Conservation (phyloP, 1,140 invertebrate genomes). For the Phymorhynchus buccinoides region DNA sequence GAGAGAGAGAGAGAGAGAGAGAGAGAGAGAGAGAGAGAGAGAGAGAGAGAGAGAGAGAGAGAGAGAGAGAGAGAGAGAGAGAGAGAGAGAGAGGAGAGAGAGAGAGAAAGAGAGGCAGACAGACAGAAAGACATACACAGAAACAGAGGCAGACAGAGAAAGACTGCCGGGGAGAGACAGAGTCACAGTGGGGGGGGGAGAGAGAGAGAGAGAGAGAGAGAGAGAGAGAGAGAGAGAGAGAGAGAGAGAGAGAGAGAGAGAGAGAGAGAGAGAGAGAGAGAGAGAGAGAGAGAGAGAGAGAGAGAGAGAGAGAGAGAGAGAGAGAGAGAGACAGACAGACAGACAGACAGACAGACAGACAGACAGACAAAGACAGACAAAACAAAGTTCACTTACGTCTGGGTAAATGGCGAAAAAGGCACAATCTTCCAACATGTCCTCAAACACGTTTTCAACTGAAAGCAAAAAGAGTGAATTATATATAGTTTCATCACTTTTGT, state of each 20-base stretch:
- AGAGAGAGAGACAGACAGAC: too few relatives aligned
- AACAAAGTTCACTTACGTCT: slow-evolving; percentile 44
- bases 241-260: slow-evolving; percentile 1
- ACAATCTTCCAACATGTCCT: slow-evolving; percentile 53
- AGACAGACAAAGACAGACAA: too few relatives aligned
- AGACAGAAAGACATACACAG: too few relatives aligned
- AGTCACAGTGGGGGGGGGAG: neutral
- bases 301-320: too few relatives aligned
- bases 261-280: too few relatives aligned
- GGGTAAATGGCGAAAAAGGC: slow-evolving; percentile 48
- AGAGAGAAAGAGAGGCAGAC: neutral
- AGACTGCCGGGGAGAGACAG: neutral
- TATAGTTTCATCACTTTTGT: neutral
- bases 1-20: too few relatives aligned
- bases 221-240: neutral
- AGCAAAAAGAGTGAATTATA: neutral
- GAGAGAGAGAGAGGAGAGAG: too few relatives aligned
- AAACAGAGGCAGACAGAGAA: too few relatives aligned
- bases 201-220: slow-evolving; percentile 5
- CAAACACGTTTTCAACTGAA: slow-evolving; percentile 55
- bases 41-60: too few relatives aligned
- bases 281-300: too few relatives aligned
- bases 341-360: neutral
- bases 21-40: too few relatives aligned
- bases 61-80: too few relatives aligned